Evolutionary conservation across 2,797 vertebrate genomes (phyloP).

Genomic region (Buceros bicornis): DNA sequence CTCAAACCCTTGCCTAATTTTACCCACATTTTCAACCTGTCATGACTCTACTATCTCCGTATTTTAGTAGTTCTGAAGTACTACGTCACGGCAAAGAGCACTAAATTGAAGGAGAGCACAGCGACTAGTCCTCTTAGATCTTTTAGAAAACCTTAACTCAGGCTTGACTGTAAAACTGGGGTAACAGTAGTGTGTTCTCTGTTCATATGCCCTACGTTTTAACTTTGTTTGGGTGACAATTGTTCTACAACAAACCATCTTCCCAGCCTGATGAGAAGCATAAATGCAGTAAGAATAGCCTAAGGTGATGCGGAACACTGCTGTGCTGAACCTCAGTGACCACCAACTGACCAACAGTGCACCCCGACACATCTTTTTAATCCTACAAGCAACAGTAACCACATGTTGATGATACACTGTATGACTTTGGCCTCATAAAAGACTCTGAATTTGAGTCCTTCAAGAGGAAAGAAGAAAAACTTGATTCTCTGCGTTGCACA

Average conservation of each 20-base stretch:
- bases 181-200: neutral
- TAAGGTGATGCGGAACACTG: neutral
- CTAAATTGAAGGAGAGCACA: neutral
- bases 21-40: neutral
- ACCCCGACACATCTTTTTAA: neutral
- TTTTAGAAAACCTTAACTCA: neutral
- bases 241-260: neutral
- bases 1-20: neutral
- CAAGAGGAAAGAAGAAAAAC: slow-evolving; percentile 64
- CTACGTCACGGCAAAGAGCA: neutral
- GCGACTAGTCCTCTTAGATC: neutral
- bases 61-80: neutral
- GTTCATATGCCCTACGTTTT: fast-evolving
- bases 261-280: neutral
- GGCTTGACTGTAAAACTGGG: neutral
- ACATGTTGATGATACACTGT: neutral
- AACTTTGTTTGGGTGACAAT: neutral
- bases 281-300: neutral
- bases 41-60: neutral
- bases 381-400: neutral
- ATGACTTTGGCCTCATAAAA: slow-evolving; percentile 6
- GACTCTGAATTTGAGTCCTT: neutral
- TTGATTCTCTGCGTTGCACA: slow-evolving; percentile 9
- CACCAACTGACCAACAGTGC: neutral
- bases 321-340: neutral